These are phyloP conservation scores for Polypedilum vanderplanki DNA, from an alignment of 1,140 invertebrate species.

Conservation along the genomic window DNA sequence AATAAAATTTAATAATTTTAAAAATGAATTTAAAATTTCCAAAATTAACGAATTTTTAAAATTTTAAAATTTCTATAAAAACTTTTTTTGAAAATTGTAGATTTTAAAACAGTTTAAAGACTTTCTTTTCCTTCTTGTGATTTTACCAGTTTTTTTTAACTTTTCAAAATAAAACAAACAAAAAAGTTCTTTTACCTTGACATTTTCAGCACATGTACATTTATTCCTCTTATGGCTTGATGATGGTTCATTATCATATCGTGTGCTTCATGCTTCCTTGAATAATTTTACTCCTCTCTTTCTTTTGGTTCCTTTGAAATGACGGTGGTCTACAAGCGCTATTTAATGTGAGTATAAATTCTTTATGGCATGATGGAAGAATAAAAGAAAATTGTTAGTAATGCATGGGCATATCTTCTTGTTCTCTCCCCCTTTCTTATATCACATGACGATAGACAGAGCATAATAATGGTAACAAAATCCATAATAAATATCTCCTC, in stretches of 20 bases:
- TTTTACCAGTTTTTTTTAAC: too few relatives aligned
- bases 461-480: too few relatives aligned
- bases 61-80: too few relatives aligned
- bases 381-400: neutral
- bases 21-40: too few relatives aligned
- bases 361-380: neutral
- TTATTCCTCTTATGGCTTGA: neutral
- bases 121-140: neutral
- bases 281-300: neutral
- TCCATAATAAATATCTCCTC: too few relatives aligned
- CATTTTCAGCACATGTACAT: neutral
- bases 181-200: neutral
- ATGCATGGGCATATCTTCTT: too few relatives aligned
- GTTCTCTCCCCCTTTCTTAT: too few relatives aligned
- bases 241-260: constrained; percentile 15
- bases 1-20: too few relatives aligned
- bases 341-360: neutral
- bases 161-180: neutral
- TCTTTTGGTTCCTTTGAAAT: neutral
- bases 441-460: too few relatives aligned
- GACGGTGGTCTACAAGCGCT: neutral
- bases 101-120: too few relatives aligned
- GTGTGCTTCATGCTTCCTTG: constrained; percentile 16
- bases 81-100: too few relatives aligned
- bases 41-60: too few relatives aligned